These are phyloP conservation scores for Gila robusta DNA, from an alignment of 2,797 vertebrate genomes.

Conservation along the genomic window DNA sequence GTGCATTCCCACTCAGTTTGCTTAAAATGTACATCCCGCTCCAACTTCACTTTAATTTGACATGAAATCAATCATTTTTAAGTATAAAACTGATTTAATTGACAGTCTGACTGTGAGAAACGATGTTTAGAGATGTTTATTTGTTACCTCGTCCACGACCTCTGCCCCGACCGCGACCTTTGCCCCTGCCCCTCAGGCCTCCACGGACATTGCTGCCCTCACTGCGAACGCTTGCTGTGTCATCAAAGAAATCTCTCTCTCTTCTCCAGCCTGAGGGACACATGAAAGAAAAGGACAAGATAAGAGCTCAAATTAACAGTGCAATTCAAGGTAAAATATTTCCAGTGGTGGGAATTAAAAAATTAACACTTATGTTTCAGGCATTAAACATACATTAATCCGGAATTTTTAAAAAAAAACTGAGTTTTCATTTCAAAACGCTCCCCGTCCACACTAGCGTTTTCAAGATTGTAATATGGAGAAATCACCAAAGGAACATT, in stretches of 20 bases:
- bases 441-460: no score
- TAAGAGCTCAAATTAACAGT: background rate
- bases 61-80: background rate
- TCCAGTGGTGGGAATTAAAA: no score
- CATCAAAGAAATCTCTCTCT: conserved; percentile 86
- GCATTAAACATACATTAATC: no score
- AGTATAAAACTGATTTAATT: background rate
- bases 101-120: background rate
- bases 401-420: no score
- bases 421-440: no score
- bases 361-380: background rate
- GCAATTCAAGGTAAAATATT: background rate
- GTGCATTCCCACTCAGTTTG: background rate
- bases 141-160: conserved; percentile 86
- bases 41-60: background rate
- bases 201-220: conserved; percentile 81
- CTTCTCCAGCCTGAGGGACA: conserved; percentile 84
- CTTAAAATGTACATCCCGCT: background rate
- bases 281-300: background rate
- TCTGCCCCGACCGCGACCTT: conserved; percentile 88
- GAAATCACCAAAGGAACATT: no score
- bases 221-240: conserved; percentile 82
- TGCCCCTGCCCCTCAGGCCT: conserved; percentile 83
- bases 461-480: no score
- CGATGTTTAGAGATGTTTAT: no score